These are phyloP conservation scores for Phrynocephalus versicolor DNA, from an alignment of 2,113 vertebrate species.

Conservation along the genomic window DNA sequence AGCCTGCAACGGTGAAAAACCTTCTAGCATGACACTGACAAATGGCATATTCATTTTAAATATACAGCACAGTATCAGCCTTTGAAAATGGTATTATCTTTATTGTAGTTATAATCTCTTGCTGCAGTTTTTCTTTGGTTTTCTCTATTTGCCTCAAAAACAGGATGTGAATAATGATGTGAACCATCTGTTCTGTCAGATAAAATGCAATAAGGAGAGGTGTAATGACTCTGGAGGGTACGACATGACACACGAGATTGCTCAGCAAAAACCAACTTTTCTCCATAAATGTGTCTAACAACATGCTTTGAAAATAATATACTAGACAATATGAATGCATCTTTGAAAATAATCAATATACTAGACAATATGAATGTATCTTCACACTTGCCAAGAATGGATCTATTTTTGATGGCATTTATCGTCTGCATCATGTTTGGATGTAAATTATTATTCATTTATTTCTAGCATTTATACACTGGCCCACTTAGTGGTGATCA, in stretches of 20 bases:
- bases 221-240: constrained; percentile 8
- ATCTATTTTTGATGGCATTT: neutral
- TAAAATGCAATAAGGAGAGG: constrained; percentile 46
- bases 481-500: no score
- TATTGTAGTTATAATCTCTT: constrained; percentile 53
- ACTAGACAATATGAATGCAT: neutral
- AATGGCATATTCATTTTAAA: constrained; percentile 30
- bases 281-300: neutral
- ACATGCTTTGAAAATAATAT: neutral
- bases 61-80: constrained; percentile 17
- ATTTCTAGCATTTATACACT: no score
- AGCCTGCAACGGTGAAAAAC: constrained; percentile 32
- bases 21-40: constrained; percentile 14
- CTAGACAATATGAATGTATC: neutral
- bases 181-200: constrained; percentile 49
- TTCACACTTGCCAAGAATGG: neutral
- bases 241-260: neutral
- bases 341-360: neutral
- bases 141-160: constrained; percentile 33
- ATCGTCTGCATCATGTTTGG: neutral
- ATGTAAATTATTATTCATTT: neutral
- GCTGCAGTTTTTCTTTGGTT: constrained; percentile 20
- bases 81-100: constrained; percentile 32
- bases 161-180: constrained; percentile 24
- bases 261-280: neutral